phyloP scores from a whole-genome alignment of 2,113 vertebrate genomes.

The Cheirogaleus medius region DNA sequence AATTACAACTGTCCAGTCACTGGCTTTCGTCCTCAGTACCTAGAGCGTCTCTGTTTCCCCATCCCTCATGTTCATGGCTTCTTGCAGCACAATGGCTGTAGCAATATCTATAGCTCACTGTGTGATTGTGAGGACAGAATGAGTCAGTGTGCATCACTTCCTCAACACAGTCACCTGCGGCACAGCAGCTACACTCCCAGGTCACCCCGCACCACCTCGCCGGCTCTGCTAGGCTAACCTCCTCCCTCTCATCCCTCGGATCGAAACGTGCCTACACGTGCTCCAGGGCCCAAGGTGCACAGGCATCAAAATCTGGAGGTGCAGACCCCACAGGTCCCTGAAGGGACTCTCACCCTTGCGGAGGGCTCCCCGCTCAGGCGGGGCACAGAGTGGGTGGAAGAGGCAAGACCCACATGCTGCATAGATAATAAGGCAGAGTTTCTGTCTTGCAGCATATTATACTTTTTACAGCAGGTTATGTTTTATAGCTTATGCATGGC shows the following conservation, averaged over 20 bases:
- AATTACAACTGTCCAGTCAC: not conserved
- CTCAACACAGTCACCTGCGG: not conserved
- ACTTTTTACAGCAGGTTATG: not conserved
- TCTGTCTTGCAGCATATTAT: not conserved
- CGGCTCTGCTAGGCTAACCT: not conserved
- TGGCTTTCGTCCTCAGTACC: not conserved
- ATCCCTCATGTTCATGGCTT: not conserved
- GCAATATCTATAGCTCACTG: too few relatives aligned
- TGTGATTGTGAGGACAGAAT: not conserved
- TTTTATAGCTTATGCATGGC: not conserved
- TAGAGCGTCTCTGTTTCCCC: not conserved
- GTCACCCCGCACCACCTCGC: not conserved
- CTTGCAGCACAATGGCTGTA: not conserved
- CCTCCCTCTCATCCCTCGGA: not conserved
- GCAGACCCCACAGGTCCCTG: not conserved
- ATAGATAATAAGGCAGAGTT: not conserved
- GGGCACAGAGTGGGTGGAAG: not conserved
- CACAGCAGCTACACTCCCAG: rapidly evolving
- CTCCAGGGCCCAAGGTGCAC: not conserved
- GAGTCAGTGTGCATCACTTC: not conserved
- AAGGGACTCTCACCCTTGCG: not conserved
- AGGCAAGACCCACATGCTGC: not conserved
- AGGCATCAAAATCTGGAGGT: not conserved
- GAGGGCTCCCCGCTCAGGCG: not conserved
- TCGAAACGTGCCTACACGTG: not conserved